phyloP scores from a whole-genome alignment of 1,140 invertebrate genomes.

The Polypedilum pembai region DNA sequence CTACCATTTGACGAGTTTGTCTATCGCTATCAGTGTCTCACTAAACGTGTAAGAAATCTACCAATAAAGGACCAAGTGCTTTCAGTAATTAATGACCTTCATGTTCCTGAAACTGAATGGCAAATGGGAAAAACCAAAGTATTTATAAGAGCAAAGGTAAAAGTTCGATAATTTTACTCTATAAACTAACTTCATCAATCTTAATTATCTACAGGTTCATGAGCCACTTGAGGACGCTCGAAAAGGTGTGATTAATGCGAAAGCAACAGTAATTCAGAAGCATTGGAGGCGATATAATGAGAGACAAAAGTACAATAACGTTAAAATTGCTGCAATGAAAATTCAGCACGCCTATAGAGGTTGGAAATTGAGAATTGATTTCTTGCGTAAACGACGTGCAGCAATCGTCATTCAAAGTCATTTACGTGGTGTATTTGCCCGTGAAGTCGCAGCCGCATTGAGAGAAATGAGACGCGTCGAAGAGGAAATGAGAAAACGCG shows the following conservation, averaged over 20 bases:
- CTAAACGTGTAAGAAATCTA: constrained; percentile 33
- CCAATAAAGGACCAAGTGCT: constrained; percentile 33
- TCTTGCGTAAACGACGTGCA: constrained; percentile 73
- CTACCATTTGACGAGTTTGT: constrained; percentile 70
- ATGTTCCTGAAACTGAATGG: constrained; percentile 69
- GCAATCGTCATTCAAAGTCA: constrained; percentile 84
- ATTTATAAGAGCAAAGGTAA: constrained; percentile 56
- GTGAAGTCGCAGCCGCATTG: constrained; percentile 75
- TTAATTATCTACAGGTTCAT: constrained; percentile 54
- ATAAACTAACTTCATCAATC: neutral
- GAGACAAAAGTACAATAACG: constrained; percentile 59
- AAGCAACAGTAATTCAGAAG: constrained; percentile 74
- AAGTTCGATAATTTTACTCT: too few species aligned
- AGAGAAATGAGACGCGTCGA: constrained; percentile 86
- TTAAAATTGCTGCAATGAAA: constrained; percentile 62
- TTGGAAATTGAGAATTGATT: constrained; percentile 75
- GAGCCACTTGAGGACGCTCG: constrained; percentile 78
- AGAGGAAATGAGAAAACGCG: constrained; percentile 77
- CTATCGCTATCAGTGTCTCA: constrained; percentile 37
- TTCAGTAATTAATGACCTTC: constrained; percentile 50
- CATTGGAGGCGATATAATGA: constrained; percentile 57
- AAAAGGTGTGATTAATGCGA: constrained; percentile 58
- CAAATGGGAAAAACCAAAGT: constrained; percentile 87
- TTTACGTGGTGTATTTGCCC: constrained; percentile 80
- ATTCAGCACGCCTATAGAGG: constrained; percentile 83